Conservation (phyloP, 2,113 vertebrate genomes). For the Cyanoramphus novaezelandiae region DNA sequence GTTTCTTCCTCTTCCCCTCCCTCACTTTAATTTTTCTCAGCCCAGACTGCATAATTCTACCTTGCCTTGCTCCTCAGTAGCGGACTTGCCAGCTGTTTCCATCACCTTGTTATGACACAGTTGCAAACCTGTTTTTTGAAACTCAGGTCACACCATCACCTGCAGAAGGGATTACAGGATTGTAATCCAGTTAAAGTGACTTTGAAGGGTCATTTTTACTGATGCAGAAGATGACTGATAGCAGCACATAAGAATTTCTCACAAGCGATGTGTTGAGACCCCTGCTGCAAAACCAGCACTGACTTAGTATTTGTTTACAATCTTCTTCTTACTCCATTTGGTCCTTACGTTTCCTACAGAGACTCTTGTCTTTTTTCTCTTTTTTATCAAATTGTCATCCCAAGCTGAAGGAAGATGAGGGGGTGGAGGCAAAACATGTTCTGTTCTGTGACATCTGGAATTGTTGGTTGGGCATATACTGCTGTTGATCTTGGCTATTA, state of each 20-base stretch:
- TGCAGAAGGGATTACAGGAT: background rate
- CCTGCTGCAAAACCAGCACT: background rate
- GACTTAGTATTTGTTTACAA: background rate
- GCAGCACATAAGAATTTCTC: background rate
- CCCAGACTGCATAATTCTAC: background rate
- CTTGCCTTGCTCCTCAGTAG: background rate
- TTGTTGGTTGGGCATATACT: conserved; percentile 21
- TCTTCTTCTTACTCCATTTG: background rate
- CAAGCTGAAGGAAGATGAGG: background rate
- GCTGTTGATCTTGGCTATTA: conserved; percentile 13
- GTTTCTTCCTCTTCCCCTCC: background rate
- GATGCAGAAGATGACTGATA: background rate
- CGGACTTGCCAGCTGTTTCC: background rate
- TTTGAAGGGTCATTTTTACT: background rate
- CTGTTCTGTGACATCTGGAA: conserved; percentile 22
- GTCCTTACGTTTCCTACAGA: background rate
- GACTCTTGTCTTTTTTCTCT: background rate
- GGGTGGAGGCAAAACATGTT: conserved; percentile 28
- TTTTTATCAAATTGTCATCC: conserved; percentile 4
- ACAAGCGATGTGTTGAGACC: background rate
- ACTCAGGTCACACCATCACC: background rate
- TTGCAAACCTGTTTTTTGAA: background rate
- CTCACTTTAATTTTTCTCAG: background rate
- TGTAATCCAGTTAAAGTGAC: background rate
- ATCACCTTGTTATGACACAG: background rate